These are phyloP conservation scores for Bradypodion pumilum DNA, from an alignment of 2,797 vertebrate genomes.

Conservation along the genomic window DNA sequence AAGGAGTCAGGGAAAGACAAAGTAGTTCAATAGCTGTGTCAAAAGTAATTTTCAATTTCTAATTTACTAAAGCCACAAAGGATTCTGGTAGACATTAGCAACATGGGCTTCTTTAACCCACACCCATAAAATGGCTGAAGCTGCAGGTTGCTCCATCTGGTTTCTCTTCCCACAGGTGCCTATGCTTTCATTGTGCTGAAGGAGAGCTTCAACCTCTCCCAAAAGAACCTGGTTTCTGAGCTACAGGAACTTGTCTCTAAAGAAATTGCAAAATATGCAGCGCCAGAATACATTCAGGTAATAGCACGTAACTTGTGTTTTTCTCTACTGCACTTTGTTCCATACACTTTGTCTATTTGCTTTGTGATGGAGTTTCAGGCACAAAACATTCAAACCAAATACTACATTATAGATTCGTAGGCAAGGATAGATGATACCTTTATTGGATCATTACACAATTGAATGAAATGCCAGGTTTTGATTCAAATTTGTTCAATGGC, in stretches of 20 bases:
- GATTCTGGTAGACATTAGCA: neutral
- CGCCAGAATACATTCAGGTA: constrained; percentile 70
- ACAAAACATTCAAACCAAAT: neutral
- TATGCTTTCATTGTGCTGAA: constrained; percentile 66
- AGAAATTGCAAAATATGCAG: constrained; percentile 65
- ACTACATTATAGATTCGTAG: too few relatives aligned
- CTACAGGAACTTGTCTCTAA: constrained; percentile 61
- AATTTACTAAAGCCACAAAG: neutral
- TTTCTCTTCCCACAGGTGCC: constrained; percentile 51
- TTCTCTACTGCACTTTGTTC: neutral
- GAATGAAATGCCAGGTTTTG: too few relatives aligned
- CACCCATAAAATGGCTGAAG: neutral
- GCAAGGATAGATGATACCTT: too few relatives aligned
- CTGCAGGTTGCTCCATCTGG: neutral
- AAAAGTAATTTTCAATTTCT: neutral
- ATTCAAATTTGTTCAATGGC: too few relatives aligned
- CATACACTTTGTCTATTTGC: neutral
- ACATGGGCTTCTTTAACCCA: neutral
- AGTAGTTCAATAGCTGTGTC: neutral
- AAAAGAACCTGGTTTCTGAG: constrained; percentile 50
- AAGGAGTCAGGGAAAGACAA: neutral
- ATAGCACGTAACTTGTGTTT: neutral
- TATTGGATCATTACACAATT: too few relatives aligned
- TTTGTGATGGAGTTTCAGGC: neutral
- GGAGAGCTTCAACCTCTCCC: constrained; percentile 35